Evolutionary conservation across 2,888 invertebrate genomes (phyloP).

Genomic region (Ctena decussata): DNA sequence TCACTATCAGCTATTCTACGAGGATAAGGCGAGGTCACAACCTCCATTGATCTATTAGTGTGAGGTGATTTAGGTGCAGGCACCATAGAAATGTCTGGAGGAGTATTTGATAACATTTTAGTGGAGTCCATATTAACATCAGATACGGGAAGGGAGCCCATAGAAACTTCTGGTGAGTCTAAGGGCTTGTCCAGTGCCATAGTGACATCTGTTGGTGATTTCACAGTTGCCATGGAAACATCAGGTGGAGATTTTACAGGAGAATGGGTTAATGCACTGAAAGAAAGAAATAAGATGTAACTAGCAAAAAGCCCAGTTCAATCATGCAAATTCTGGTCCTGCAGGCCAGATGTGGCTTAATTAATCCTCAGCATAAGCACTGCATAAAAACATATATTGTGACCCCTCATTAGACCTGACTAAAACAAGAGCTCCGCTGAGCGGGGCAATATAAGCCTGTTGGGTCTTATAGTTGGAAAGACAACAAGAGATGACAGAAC

Average conservation of each 20-base stretch:
- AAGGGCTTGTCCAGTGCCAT: slow-evolving; percentile 35
- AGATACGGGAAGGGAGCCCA: slow-evolving; percentile 27
- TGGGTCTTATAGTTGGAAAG: too few species aligned
- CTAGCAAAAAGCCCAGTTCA: too few species aligned
- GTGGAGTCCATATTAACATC: slow-evolving; percentile 44
- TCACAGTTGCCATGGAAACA: slow-evolving; percentile 52
- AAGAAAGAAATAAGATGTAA: too few species aligned
- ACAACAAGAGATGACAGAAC: too few species aligned
- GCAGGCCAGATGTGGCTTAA: too few species aligned
- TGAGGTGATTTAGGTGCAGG: slow-evolving; percentile 19
- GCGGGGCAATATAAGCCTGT: too few species aligned
- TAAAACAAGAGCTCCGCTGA: too few species aligned
- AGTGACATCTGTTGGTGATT: slow-evolving; percentile 65
- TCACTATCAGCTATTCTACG: slow-evolving; percentile 84
- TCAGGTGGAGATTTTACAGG: slow-evolving; percentile 64
- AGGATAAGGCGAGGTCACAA: slow-evolving; percentile 78
- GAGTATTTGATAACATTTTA: slow-evolving; percentile 33
- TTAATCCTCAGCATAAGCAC: too few species aligned
- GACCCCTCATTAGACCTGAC: too few species aligned
- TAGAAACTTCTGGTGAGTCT: background rate
- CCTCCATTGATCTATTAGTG: background rate
- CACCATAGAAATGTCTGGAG: slow-evolving; percentile 56
- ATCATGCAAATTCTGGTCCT: too few species aligned
- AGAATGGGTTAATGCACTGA: slow-evolving; percentile 65
- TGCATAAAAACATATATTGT: too few species aligned